phyloP scores from a whole-genome alignment of 1,140 invertebrate species.

The Anadara kagoshimensis region DNA sequence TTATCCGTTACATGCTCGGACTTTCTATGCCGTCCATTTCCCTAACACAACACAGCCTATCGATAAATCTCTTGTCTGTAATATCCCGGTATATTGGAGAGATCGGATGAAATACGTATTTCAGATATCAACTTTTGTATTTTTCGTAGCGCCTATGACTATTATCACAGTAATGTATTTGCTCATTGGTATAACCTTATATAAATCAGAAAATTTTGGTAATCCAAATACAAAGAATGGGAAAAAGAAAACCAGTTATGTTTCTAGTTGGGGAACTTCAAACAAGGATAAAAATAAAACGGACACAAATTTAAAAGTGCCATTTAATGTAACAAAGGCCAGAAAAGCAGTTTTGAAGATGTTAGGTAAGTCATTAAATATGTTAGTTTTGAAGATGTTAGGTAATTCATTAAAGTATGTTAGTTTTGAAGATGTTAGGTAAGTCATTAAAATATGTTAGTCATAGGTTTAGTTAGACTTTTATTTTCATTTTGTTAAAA shows the following conservation, averaged over 20 bases:
- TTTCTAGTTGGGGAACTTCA: too few species aligned
- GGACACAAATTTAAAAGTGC: conserved; percentile 24
- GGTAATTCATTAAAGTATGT: conserved; percentile 64
- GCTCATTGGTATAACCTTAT: conserved; percentile 19
- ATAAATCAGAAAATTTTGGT: conserved; percentile 8
- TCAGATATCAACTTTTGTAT: conserved; percentile 71
- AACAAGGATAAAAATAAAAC: conserved; percentile 19
- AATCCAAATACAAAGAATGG: conserved; percentile 8
- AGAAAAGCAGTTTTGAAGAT: conserved; percentile 67
- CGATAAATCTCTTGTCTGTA: conserved; percentile 65
- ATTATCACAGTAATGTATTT: conserved; percentile 71
- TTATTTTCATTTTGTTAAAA: too few species aligned
- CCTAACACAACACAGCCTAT: conserved; percentile 22
- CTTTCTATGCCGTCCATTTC: conserved; percentile 58
- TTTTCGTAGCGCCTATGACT: conserved; percentile 74
- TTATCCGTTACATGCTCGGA: conserved; percentile 65
- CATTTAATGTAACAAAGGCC: conserved; percentile 43
- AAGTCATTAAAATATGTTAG: too few species aligned
- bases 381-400: conserved; percentile 68
- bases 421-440: conserved; percentile 70
- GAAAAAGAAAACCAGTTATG: neutral
- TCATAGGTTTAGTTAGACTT: too few species aligned
- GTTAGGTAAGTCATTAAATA: conserved; percentile 64
- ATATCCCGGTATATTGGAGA: conserved; percentile 61
- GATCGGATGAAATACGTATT: conserved; percentile 63